Evolutionary conservation across 2,888 invertebrate genomes (phyloP), one percentile per base, ranked within the genome.

Genomic region (Hirtodrosophila confusa): DNA sequence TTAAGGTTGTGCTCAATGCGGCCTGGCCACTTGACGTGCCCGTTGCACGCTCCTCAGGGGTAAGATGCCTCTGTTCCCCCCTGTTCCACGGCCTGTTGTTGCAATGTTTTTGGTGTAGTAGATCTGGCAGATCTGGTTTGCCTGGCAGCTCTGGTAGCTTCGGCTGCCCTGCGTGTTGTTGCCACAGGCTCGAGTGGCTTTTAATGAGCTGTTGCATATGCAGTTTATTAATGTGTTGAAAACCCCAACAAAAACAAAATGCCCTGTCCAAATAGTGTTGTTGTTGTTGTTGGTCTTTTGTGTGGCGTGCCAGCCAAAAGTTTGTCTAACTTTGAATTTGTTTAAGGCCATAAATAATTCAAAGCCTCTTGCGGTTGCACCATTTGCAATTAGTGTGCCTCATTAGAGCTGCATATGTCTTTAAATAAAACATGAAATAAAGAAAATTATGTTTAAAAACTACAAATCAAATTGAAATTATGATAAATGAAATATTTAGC

Each of bases 161-260:
- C 27, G 37, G 11, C 53, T 62, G 70, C 56, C 60, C 57, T 83
- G 69, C 73, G 69, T 76, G 76, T 60, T 76, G 76, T 60, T 73
- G 77, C 73, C 77, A 58, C 73, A 68, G 77, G 71, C 78, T 78
- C 78, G 79, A 85, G 87, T 80, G 74, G 66, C 74, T 84, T 83
- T 86, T 84, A 84, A 84, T 84, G 84, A 84, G 84, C 87, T 85
- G 84, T 80, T 84, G 84, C 86, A 80, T 84, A 84, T 84, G 83
- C 86, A 86, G 83, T 84, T 83, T 83, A 83, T 86, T 86, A 75
- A 84, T 77, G 85, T 84, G 86, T 80, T 77, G 86, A 83, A 86
- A 83, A 77, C 58, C 54, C 50, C 63, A 66, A 40, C 43, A 64
- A 39, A 45, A 69, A 12, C 39, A 54, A 31, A 55, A 54, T 60